These are phyloP conservation scores for Dolichopus griseipennis DNA, from an alignment of 2,888 invertebrate genomes.

Conservation along the genomic window DNA sequence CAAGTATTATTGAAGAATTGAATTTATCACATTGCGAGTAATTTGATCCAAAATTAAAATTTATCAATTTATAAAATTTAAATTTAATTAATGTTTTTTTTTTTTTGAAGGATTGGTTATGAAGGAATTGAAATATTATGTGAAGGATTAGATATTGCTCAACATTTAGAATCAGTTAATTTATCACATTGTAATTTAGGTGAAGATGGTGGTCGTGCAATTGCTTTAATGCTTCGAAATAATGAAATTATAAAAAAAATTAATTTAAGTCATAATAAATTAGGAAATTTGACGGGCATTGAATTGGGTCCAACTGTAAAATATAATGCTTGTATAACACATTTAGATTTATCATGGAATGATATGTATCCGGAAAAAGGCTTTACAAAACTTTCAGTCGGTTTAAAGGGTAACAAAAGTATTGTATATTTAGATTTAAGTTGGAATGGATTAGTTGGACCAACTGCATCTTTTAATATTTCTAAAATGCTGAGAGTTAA, in stretches of 20 bases:
- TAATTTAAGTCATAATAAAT: constrained; percentile 19
- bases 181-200: constrained; percentile 18
- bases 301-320: constrained; percentile 14
- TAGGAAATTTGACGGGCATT: constrained; percentile 10
- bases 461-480: neutral
- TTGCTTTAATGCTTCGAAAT: constrained; percentile 12
- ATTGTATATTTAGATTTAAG: constrained; percentile 19
- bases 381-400: constrained; percentile 13
- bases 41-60: neutral
- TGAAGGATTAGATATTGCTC: constrained; percentile 17
- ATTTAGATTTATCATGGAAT: constrained; percentile 21
- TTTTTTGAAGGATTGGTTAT: constrained; percentile 15
- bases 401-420: constrained; percentile 14
- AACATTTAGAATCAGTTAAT: constrained; percentile 17
- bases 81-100: neutral
- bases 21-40: constrained; percentile 18
- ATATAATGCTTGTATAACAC: constrained; percentile 13
- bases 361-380: constrained; percentile 12
- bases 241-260: constrained; percentile 17
- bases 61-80: neutral
- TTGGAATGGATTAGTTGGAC: constrained; percentile 20
- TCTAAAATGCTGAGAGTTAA: constrained; percentile 8
- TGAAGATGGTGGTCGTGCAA: constrained; percentile 19
- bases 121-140: constrained; percentile 17
- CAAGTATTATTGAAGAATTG: constrained; percentile 15